These are phyloP conservation scores for Dendropsophus ebraccatus DNA, from an alignment of 2,113 vertebrate genomes.

Conservation along the genomic window DNA sequence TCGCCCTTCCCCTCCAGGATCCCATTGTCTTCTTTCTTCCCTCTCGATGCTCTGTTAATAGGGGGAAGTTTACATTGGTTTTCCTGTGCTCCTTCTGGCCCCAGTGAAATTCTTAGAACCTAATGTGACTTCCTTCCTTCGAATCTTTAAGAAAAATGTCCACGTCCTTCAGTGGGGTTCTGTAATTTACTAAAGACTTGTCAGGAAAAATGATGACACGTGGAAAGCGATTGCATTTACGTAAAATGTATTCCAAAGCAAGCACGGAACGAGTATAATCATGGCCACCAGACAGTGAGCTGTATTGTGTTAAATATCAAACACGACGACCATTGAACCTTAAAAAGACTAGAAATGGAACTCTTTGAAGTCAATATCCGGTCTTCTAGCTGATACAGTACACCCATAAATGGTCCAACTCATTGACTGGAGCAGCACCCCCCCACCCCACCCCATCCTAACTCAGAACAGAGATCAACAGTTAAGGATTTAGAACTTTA, in stretches of 20 bases:
- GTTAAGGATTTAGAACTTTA: background rate
- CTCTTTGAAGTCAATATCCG: constrained; percentile 33
- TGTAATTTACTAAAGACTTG: background rate
- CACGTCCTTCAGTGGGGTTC: background rate
- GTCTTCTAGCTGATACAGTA: constrained; percentile 19
- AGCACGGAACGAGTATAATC: background rate
- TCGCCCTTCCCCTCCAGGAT: constrained; percentile 34
- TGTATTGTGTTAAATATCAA: constrained; percentile 32
- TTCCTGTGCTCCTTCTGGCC: constrained; percentile 45
- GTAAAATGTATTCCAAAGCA: background rate
- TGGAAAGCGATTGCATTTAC: background rate
- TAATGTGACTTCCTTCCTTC: constrained; percentile 53
- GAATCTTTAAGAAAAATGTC: constrained; percentile 21
- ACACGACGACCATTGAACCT: background rate
- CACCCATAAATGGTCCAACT: background rate
- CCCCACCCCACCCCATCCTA: too few species aligned
- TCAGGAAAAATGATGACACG: background rate
- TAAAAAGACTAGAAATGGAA: background rate
- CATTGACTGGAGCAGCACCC: background rate
- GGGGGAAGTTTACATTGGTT: constrained; percentile 56
- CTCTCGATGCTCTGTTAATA: constrained; percentile 33
- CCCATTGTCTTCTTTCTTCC: constrained; percentile 50
- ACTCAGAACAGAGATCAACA: background rate
- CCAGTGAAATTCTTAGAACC: constrained; percentile 49
- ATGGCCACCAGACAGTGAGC: background rate